Base-by-base conservation (phyloP, 2,113 vertebrate genomes). In the Phylloscopus trochilus region DNA sequence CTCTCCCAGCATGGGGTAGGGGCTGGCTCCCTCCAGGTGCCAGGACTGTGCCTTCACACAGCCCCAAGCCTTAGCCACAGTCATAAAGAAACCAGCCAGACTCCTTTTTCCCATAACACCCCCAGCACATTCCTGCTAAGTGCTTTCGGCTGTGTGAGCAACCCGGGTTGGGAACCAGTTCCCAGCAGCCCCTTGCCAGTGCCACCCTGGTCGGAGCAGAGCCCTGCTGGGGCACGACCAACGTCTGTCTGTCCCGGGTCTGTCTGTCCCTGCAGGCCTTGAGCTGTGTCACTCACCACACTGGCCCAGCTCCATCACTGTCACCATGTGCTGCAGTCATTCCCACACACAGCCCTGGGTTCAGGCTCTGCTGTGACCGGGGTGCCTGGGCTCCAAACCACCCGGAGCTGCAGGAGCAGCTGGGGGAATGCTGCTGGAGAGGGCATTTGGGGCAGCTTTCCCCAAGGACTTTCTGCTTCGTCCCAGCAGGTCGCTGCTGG, bases 261-360 rank as follows among this genome's bases (percentile, higher is more conserved):
- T 60, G 44, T 44, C 39, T 66, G 44, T 53, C 60, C 55, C 55
- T 5, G 2, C 33, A 16, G 67, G 76, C 83, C 59, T 52, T 5
- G 24, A 20, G 62, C 59, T 76, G 68, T 41, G 72, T 68, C 83
- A 52, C 49, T 83, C 2, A 0, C 35, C 58, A 4, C 1, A 0
- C 72, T 63, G 51, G 55, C 83, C 56, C 59, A 7, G 63, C 64
- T 84, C 43, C 83, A 49, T 23, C 9, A 0, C 47, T 33, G 13
- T 30, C n/a, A 26, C 60, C 30, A 0, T 1, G 11, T 16, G 26
- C 87, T 74, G 28, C 60, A 58, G 47, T 6, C 0, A 0, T 24
- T 22, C 67, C 70, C 1, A 0, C 44, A 15, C 44, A 4, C 66
- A 27, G 12, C 28, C 16, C 37, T 0, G 7, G 33, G 39, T 8